These are phyloP conservation scores for Petrocephalus sullivani DNA, from an alignment of 2,797 vertebrate species.

Conservation along the genomic window DNA sequence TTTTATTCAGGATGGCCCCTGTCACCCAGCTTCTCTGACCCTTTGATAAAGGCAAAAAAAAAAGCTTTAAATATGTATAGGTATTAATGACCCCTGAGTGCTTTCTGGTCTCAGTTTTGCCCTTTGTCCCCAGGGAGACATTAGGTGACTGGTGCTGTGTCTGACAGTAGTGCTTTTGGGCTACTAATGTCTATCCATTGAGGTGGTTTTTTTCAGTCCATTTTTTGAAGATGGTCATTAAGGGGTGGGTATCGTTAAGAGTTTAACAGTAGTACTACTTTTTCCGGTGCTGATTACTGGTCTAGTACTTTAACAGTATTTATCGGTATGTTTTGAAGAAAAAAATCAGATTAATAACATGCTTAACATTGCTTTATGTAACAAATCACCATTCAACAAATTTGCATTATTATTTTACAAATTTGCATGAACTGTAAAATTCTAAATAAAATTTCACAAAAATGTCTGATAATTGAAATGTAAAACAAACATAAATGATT, in stretches of 20 bases:
- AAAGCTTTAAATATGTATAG: constrained; percentile 20
- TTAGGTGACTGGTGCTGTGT: constrained; percentile 10
- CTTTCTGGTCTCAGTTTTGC: constrained; percentile 9
- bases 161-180: not conserved
- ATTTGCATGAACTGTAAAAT: no score
- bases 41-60: not conserved
- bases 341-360: no score
- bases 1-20: constrained; percentile 16
- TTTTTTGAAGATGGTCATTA: not conserved
- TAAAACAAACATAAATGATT: no score
- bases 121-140: constrained; percentile 19
- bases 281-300: no score
- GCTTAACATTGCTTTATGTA: no score
- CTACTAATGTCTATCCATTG: constrained; percentile 2
- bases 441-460: no score
- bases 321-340: no score
- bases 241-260: not conserved
- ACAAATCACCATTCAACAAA: no score
- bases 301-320: no score
- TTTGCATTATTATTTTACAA: no score
- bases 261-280: no score
- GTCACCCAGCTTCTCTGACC: constrained; percentile 6
- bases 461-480: no score
- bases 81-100: constrained; percentile 17
- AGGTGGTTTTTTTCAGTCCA: not conserved